Evolutionary conservation across 1,140 invertebrate genomes (phyloP).

Genomic region (Eufriesea mexicana): DNA sequence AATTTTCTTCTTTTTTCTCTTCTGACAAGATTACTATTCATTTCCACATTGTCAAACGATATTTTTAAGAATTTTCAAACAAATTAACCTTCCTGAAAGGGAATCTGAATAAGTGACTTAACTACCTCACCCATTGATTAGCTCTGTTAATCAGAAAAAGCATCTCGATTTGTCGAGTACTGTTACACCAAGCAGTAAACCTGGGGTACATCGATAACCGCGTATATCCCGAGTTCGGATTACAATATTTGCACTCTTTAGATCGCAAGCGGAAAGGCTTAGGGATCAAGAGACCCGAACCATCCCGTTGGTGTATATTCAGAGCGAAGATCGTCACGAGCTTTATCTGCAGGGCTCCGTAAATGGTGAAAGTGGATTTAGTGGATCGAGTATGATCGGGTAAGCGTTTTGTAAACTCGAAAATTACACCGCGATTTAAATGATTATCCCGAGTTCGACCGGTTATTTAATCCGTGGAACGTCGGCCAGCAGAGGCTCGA

Average conservation of each 20-base stretch:
- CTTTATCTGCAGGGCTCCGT: constrained; percentile 9
- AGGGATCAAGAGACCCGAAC: constrained; percentile 40
- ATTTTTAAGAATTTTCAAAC: too few relatives aligned
- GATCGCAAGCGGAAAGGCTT: constrained; percentile 20
- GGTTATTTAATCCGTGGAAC: not conserved
- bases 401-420: constrained; percentile 38
- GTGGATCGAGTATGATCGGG: constrained; percentile 43
- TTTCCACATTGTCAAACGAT: too few relatives aligned
- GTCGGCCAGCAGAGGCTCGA: too few relatives aligned
- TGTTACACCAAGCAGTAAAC: too few relatives aligned
- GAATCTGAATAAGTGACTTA: too few relatives aligned
- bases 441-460: not conserved
- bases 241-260: constrained; percentile 20
- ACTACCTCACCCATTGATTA: too few relatives aligned
- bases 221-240: not conserved
- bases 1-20: too few relatives aligned
- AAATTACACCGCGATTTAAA: not conserved
- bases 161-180: too few relatives aligned
- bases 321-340: constrained; percentile 25
- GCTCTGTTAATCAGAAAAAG: too few relatives aligned
- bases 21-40: too few relatives aligned
- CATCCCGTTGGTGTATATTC: constrained; percentile 42
- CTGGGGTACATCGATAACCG: not conserved
- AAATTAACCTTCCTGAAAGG: too few relatives aligned
- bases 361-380: constrained; percentile 43